Percentiles rank a stretch among this genome's conserved stretches.
Conservation (phyloP, 2,113 vertebrate genomes). For the Apteryx owenii region DNA sequence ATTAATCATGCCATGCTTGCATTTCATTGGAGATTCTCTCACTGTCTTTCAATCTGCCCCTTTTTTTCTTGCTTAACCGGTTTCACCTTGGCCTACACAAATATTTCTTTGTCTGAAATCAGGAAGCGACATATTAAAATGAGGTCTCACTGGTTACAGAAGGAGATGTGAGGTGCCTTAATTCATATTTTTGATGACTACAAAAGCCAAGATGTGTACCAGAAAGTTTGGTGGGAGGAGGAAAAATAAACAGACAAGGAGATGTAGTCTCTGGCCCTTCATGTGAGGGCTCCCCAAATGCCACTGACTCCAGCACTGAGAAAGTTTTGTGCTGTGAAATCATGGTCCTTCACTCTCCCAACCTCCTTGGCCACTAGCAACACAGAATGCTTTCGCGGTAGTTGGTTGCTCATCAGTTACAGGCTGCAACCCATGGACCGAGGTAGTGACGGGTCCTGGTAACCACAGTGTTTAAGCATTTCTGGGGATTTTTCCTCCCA, state of each 20-base stretch:
- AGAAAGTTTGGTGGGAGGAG: neutral
- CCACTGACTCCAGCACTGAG: neutral
- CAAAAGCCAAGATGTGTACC: neutral
- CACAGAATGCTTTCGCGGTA: neutral
- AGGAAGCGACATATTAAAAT: conserved; percentile 41
- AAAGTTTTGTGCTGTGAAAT: neutral
- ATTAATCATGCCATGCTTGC: conserved; percentile 6
- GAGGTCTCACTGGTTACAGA: conserved; percentile 3
- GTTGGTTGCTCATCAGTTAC: neutral
- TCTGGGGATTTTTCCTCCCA: neutral
- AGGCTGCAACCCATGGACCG: neutral
- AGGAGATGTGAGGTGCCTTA: neutral
- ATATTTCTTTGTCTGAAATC: conserved; percentile 61
- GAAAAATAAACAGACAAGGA: neutral
- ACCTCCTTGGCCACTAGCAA: neutral
- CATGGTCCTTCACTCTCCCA: neutral
- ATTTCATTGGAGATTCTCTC: conserved; percentile 3
- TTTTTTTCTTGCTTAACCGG: conserved; percentile 49
- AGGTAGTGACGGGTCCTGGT: neutral
- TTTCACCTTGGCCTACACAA: conserved; percentile 50
- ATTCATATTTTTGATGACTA: neutral
- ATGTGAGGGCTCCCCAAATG: fast-evolving
- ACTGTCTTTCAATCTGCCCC: neutral
- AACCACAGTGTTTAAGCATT: neutral
- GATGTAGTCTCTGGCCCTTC: neutral